Evolutionary conservation across 2,113 vertebrate genomes (phyloP), one percentile per base, ranked within the genome.

Genomic region (Mandrillus leucophaeus): DNA sequence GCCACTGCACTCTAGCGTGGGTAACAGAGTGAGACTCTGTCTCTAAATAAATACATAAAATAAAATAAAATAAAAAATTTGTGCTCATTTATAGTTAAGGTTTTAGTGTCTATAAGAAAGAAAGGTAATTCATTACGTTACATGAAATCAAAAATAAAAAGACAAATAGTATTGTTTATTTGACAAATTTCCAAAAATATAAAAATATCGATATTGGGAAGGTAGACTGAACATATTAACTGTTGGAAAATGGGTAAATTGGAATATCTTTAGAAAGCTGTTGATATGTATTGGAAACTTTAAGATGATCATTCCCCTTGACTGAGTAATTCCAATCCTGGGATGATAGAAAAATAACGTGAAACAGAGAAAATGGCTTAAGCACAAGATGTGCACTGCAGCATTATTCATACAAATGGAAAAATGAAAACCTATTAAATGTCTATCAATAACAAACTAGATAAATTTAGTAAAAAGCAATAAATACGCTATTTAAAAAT

Each of bases 281-380:
- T 66, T 84, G 45, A 79, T 16, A 88, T 25, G 0, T 75, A 61
- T 73, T 30, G 93, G 75, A 93, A 86, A 73, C 52, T 88, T 84
- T 85, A 68, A 86, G 5, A n/a, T 87, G 32, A 55, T 59, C 6
- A 87, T 61, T 59, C 13, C 35, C 75, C 94, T 70, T 93, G 55
- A 79, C 40, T 83, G 20, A 59, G 4, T 92, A 88, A 82, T 61
- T 96, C 22, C 11, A 81, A 73, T 81, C 22, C 32, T 66, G 48
- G 52, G 55, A 79, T 68, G 43, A 88, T 20, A 91, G 70, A 91
- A 95, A 90, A 78, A 84, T 43, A 86, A 38, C 45, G n/a, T 75
- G 30, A 94, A 81, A 88, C 50, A 87, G 12, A 70, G 66, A 95
- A 96, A 96, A 86, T 64, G 78, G 25, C 14, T 88, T 66, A 68